Evolutionary conservation across 2,797 vertebrate species (phyloP), one percentile per base, ranked within the genome.

Genomic region (Lepilemur septentrionalis): DNA sequence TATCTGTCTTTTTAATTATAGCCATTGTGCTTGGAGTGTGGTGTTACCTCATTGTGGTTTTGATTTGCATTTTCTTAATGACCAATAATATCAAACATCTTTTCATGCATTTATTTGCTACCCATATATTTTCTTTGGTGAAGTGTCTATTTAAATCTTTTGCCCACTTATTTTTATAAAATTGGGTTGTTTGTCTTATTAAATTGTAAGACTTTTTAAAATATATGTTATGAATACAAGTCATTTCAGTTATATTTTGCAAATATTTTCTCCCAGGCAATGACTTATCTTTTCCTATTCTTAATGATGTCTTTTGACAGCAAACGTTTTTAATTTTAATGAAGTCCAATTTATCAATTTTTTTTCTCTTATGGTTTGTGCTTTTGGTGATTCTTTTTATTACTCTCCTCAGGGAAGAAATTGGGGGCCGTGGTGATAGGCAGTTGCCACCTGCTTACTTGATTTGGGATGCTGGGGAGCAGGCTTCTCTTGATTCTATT

Each of bases 101-200:
- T 88, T 81, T 78, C 61, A 35, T 55, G 30, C 38, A 18, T 84
- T 65, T 94, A 17, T 76, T 84, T 87, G 41, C 63, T 80, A 41
- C 20, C 43, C 9, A 1, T 78, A 4, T 59, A 35, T 90, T 90
- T 93, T 82, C 65, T 48, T 73, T 81, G 25, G 32, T 57, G 22
- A 89, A 63, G 7, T 55, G 30, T 30, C 9, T 46, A 30, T 95
- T 91, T 72, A 84, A 63, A n/a, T 80, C 48, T 82, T 80, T 63
- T 93, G 28, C 32, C n/a, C 18, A 75, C 32, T 93, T 57, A 48
- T 78, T 93, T 91, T 95, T 70, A 55, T 55, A 55, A 96, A 96
- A 73, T 43, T 67, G 46, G n/a, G 30, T 57, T 67, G 4, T 87
- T 87, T 65, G 17, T 61, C 32, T 73, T 81, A 28, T 18, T 75